Percentiles rank a stretch among this genome's conserved stretches.
phyloP scores from a whole-genome alignment of 1,140 invertebrate species.

The Pantala flavescens region DNA sequence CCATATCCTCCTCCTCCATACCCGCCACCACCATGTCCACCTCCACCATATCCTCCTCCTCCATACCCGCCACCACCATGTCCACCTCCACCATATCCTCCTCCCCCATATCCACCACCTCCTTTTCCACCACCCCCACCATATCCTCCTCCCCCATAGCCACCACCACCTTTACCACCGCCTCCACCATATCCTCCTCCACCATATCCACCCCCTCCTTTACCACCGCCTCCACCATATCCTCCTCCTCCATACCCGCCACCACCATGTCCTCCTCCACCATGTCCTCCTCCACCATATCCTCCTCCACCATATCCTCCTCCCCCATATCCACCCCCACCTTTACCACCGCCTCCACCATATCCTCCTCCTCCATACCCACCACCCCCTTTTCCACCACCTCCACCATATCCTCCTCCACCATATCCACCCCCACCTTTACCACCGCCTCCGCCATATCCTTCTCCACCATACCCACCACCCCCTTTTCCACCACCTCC shows the following conservation, averaged over 20 bases:
- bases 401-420: no score
- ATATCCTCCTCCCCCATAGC: not conserved
- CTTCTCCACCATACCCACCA: not conserved
- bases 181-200: not conserved
- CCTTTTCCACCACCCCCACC: not conserved
- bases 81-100: not conserved
- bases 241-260: no score
- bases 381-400: no score
- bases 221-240: no score
- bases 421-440: no score
- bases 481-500: not conserved
- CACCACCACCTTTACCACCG: not conserved
- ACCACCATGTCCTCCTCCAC: no score
- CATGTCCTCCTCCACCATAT: no score
- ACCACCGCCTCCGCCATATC: no score
- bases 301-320: not conserved
- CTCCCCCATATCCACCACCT: not conserved
- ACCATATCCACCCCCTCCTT: no score
- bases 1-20: not conserved
- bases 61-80: not conserved
- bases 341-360: not conserved
- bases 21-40: not conserved
- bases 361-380: no score
- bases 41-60: not conserved
- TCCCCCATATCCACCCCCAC: not conserved